phyloP scores from a whole-genome alignment of 2,113 vertebrate genomes.

The Vombatus ursinus region DNA sequence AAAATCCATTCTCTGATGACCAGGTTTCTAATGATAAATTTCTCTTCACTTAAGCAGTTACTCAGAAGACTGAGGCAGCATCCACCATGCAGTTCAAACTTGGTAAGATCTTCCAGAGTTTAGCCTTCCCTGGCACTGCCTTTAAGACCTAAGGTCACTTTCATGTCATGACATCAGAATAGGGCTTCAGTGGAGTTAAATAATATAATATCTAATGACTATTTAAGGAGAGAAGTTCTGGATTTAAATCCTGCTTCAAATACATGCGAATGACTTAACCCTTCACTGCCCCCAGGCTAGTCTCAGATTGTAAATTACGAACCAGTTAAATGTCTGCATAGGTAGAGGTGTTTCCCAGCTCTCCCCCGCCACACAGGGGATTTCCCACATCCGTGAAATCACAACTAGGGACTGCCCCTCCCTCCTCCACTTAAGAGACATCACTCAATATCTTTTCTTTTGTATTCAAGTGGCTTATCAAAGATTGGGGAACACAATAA shows the following conservation, averaged over 20 bases:
- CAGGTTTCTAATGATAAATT: not conserved
- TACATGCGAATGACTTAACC: not conserved
- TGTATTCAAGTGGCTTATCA: not conserved
- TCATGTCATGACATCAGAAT: not conserved
- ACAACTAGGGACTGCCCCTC: not conserved
- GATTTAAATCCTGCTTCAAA: not conserved
- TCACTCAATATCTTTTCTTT: not conserved
- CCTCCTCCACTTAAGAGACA: not conserved
- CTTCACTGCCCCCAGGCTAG: not conserved
- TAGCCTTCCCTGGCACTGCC: not conserved
- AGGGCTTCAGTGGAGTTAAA: not conserved
- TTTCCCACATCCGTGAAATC: not conserved
- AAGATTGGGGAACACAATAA: not conserved
- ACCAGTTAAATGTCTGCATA: not conserved
- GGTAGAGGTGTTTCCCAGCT: not conserved
- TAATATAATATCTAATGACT: not conserved
- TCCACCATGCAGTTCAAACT: not conserved
- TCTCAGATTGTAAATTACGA: not conserved
- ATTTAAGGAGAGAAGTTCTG: not conserved
- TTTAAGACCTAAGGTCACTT: not conserved
- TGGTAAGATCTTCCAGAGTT: not conserved
- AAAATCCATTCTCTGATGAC: not conserved
- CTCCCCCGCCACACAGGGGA: no score
- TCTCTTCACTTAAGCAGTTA: not conserved
- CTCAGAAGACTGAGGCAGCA: not conserved